Base-by-base conservation (phyloP, 2,113 vertebrate genomes). In the Otus sunia region DNA sequence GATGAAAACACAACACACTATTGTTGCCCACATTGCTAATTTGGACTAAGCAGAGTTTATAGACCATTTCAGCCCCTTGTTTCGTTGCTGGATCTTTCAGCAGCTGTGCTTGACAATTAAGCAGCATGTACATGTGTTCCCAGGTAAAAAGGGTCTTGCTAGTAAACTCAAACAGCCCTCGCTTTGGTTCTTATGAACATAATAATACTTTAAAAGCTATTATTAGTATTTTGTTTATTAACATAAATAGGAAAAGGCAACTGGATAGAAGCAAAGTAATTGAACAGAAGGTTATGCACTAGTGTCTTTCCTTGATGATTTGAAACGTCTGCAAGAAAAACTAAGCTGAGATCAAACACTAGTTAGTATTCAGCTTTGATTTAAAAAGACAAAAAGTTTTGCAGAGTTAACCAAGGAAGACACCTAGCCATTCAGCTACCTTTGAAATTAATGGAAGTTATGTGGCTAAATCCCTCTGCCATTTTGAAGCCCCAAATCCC, bases 11-110 rank as follows among this genome's bases (percentile, higher is more conserved):
- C 84, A 97, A 63, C 73, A 75, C 29, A 29, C 62, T 95, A 89
- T 84, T 97, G 78, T 95, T 95, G 85, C 74, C 90, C 73, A 64
- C 6, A 1, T 67, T 88, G 43, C 56, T 98, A 95, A 98, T 97
- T 97, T 97, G 89, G 62, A 86, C 90, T 97, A 97, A 96, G 58
- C 73, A 89, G 71, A 95, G 64, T 91, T 97, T 97, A 94, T 91
- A 97, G 89, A 92, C 53, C 49, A 30, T 87, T 96, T 96, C 72
- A 86, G 36, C 52, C 71, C 30, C 73, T 96, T 88, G 25, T 72
- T 55, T 80, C 21, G 37, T 5, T 69, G 45, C 12, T 11, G 17
- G 60, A 76, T 68, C 12, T 39, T 20, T 75, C 47, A 68, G 72
- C 83, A 95, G 75, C 64, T 95, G 26, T 90, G 69, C 94, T 94